Base-by-base conservation (phyloP, 2,113 vertebrate genomes). In the Cheirogaleus medius region DNA sequence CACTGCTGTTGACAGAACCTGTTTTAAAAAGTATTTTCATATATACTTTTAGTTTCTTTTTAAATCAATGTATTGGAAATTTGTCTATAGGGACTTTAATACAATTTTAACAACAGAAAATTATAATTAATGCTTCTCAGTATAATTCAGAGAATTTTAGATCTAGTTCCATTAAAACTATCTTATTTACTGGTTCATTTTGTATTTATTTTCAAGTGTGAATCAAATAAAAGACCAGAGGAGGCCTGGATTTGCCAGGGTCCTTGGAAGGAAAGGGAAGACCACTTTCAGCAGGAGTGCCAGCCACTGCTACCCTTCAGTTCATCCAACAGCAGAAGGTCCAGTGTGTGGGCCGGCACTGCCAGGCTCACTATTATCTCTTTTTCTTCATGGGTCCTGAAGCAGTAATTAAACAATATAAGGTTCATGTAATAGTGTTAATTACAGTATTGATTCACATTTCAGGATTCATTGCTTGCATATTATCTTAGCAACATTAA, bases 141-240 rank as follows among this genome's bases (percentile, higher is more conserved):
- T 25, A 83, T 15, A 49, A 18, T 25, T 87, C 54, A 29, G 47
- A 87, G 42, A 77, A 96, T 29, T 76, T 73, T 27, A 77, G 34
- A 82, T 49, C 82, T n/a, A 76, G 34, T 77, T 92, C 23, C 54
- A 58, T 37, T 60, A 60, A 80, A 63, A 49, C 14, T 92, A 39
- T 25, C 76, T 93, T 76, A 76, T 92, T 90, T 95, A 71, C 58
- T 96, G 85, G 64, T 69, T 87, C 37, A 39, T 49, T 94, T 87
- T 87, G 25, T 68, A 68, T 54, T 85, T 58, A 58, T 47, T 93
- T 58, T 95, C 39, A 77, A 47, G 77, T 42, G 21, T 47, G 12
- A 88, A 76, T 63, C 83, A 94, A 76, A 56, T 56, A 5, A 73
- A 84, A 85, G 86, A 73, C 7, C 39, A 82, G 2, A 66, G 37